These are phyloP conservation scores for Cyrtodaria siliqua DNA, from an alignment of 2,888 invertebrate species.

Conservation along the genomic window DNA sequence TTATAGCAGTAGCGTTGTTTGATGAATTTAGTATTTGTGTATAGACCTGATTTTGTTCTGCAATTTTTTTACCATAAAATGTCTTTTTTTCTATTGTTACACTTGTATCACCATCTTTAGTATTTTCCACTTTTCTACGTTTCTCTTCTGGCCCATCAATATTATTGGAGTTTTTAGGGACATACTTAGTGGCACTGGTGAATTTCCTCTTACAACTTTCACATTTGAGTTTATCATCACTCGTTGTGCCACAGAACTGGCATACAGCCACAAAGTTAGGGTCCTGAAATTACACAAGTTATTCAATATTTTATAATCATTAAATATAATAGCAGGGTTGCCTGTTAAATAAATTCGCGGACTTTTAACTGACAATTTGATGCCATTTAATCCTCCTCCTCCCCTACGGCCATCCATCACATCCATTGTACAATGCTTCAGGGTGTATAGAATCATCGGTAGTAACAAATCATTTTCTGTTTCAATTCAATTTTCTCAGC, in stretches of 20 bases:
- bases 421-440: no score
- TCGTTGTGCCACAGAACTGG: slow-evolving; percentile 92
- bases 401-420: no score
- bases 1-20: slow-evolving; percentile 12
- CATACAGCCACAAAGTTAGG: slow-evolving; percentile 88
- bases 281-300: slow-evolving; percentile 50
- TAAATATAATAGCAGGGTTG: no score
- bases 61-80: slow-evolving; percentile 47
- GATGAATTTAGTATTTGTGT: slow-evolving; percentile 33
- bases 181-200: slow-evolving; percentile 52
- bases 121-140: slow-evolving; percentile 48
- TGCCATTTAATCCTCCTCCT: no score
- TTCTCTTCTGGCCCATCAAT: slow-evolving; percentile 33
- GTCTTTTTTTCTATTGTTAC: slow-evolving; percentile 32
- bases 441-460: no score
- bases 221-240: slow-evolving; percentile 93
- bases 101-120: not conserved
- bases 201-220: slow-evolving; percentile 88
- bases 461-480: no score
- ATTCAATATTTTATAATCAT: not conserved
- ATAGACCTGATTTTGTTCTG: slow-evolving; percentile 54
- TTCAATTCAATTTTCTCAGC: no score
- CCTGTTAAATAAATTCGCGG: no score
- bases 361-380: no score
- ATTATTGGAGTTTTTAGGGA: slow-evolving; percentile 17